Conservation (phyloP, 2,888 invertebrate species). For the Amblyjoppa fuscipennis region DNA sequence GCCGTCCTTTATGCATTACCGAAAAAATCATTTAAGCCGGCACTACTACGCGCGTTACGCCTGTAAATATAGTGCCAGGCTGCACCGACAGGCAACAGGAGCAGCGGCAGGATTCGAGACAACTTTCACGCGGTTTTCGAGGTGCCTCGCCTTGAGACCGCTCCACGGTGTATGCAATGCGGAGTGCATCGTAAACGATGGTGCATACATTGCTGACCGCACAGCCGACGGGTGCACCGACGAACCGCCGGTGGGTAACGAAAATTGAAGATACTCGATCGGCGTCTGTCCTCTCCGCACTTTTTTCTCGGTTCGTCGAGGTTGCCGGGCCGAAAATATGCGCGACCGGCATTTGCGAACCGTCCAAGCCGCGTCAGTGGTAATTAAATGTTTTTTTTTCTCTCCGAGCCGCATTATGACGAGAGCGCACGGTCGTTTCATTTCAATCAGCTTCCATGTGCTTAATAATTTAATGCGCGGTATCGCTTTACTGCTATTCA, state of each 20-base stretch:
- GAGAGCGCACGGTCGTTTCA: conserved; percentile 2
- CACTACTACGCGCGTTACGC: conserved; percentile 69
- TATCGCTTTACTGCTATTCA: neutral
- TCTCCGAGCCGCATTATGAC: conserved; percentile 33
- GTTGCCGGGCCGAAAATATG: conserved; percentile 42
- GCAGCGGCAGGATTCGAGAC: conserved; percentile 59
- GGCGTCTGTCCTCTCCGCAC: conserved; percentile 21
- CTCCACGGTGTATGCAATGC: conserved; percentile 22
- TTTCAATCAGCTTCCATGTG: neutral
- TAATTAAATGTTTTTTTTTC: conserved; percentile 53
- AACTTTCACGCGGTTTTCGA: conserved; percentile 70
- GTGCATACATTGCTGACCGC: conserved; percentile 33
- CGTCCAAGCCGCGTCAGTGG: conserved; percentile 35
- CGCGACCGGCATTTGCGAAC: conserved; percentile 18
- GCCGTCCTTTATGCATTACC: conserved; percentile 44
- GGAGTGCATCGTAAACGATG: conserved; percentile 51
- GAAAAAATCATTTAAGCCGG: conserved; percentile 65
- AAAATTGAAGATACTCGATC: conserved; percentile 33
- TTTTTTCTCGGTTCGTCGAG: conserved; percentile 48
- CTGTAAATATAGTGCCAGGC: conserved; percentile 67
- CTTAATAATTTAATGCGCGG: neutral
- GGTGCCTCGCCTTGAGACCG: conserved; percentile 63
- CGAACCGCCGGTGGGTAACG: neutral
- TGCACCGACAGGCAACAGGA: conserved; percentile 40
- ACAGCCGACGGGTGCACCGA: conserved; percentile 21